Percentiles rank a stretch among this genome's conserved stretches.
Conservation (phyloP, 2,113 vertebrate species). For the Ancistrus triradiatus region DNA sequence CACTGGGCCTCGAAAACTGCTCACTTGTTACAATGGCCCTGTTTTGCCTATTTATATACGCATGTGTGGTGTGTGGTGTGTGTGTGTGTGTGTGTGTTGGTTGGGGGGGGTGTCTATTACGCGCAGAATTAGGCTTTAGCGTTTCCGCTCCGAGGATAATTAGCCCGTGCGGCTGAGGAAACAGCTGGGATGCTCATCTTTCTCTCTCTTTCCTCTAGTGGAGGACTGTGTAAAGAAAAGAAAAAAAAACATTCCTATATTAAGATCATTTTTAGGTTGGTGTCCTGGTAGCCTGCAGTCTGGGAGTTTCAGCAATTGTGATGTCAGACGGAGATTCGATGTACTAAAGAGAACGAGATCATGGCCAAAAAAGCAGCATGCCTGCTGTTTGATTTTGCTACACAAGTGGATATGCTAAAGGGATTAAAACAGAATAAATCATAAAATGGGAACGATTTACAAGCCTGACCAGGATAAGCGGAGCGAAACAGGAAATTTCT, state of each 20-base stretch:
- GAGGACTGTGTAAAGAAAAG: constrained; percentile 50
- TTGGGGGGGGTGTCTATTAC: constrained; percentile 43
- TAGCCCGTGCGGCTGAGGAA: constrained; percentile 54
- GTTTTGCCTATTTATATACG: neutral
- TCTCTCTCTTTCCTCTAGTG: constrained; percentile 24
- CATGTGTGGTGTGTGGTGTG: neutral
- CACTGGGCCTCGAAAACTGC: constrained; percentile 20
- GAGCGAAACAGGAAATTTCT: no score
- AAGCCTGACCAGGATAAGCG: no score
- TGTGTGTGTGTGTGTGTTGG: neutral
- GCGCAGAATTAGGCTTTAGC: constrained; percentile 47
- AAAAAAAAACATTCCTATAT: constrained; percentile 43
- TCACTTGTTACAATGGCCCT: constrained; percentile 15
- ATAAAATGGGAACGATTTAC: no score
- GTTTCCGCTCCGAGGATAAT: constrained; percentile 56
- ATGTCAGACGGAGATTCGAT: no score
- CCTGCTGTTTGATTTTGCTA: no score
- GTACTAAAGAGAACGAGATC: no score
- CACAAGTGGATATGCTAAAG: no score
- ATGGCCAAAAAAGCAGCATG: no score
- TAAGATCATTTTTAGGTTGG: no score
- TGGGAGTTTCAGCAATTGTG: no score
- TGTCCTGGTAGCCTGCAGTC: no score
- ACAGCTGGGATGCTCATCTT: constrained; percentile 56
- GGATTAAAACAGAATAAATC: no score